Evolutionary conservation across 2,797 vertebrate genomes (phyloP).

Genomic region (Aldrovandia affinis): DNA sequence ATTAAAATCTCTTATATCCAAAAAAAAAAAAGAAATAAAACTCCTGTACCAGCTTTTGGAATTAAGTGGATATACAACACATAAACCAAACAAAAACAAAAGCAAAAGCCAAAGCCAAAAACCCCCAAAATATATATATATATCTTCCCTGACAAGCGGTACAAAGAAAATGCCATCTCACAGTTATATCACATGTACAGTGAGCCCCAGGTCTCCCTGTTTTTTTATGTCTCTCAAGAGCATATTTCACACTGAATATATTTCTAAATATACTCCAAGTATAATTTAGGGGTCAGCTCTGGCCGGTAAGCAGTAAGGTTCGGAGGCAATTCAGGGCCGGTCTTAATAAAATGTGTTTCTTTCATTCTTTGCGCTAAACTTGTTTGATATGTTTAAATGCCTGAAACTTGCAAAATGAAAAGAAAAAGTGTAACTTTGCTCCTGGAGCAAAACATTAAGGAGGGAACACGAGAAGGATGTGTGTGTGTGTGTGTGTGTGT

Average conservation of each 20-base stretch:
- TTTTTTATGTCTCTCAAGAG: neutral
- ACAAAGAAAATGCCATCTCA: neutral
- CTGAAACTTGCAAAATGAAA: neutral
- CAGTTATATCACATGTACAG: neutral
- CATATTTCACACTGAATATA: neutral
- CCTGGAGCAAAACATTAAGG: neutral
- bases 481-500: constrained; percentile 10
- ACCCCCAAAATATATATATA: neutral
- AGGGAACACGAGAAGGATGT: neutral
- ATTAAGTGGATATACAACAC: neutral
- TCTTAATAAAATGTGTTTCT: too few species aligned
- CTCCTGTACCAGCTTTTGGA: neutral
- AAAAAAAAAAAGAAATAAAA: neutral
- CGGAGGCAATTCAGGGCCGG: neutral
- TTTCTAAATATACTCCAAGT: neutral
- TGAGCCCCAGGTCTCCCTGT: neutral
- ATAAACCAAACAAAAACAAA: too few species aligned
- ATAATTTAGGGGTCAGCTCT: neutral
- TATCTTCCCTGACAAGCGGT: neutral
- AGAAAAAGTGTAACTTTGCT: neutral
- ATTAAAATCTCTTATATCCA: constrained; percentile 12
- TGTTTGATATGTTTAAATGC: neutral
- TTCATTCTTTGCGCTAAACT: neutral
- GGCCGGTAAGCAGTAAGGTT: neutral
- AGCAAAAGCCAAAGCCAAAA: too few species aligned